phyloP scores from a whole-genome alignment of 2,888 invertebrate species.

The Pheosia tremula region DNA sequence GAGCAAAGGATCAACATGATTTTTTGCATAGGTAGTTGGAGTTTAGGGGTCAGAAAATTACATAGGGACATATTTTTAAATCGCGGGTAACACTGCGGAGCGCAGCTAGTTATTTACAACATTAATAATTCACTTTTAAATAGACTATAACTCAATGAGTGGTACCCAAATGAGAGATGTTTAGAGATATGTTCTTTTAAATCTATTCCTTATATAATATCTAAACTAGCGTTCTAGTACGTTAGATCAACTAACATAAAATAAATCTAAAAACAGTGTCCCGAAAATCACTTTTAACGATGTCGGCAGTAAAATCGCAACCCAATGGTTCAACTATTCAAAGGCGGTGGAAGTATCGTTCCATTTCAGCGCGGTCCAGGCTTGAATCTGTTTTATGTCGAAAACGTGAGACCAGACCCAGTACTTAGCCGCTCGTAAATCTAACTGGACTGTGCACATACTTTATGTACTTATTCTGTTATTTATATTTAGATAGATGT shows the following conservation, averaged over 20 bases:
- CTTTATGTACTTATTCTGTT: neutral
- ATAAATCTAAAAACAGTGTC: slow-evolving; percentile 12
- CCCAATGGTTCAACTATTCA: neutral
- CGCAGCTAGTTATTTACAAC: no score
- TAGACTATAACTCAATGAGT: no score
- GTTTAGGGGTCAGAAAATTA: no score
- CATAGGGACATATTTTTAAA: no score
- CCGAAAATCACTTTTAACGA: slow-evolving; percentile 4
- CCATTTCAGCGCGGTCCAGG: neutral
- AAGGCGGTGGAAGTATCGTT: neutral
- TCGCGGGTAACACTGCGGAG: no score
- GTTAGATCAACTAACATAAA: neutral
- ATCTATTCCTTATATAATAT: no score
- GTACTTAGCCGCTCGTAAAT: slow-evolving; percentile 61
- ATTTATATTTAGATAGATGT: neutral
- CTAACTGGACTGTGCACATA: slow-evolving; percentile 31
- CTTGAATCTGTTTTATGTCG: slow-evolving; percentile 6
- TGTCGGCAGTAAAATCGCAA: slow-evolving; percentile 1
- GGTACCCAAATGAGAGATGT: no score
- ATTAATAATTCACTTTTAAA: no score
- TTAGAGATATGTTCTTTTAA: no score
- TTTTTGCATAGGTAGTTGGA: no score
- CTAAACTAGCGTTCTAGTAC: neutral
- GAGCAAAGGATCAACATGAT: no score
- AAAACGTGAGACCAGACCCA: slow-evolving; percentile 28